These are phyloP conservation scores for Lepeophtheirus nordmannii DNA, from an alignment of 2,888 invertebrate species.

Conservation along the genomic window DNA sequence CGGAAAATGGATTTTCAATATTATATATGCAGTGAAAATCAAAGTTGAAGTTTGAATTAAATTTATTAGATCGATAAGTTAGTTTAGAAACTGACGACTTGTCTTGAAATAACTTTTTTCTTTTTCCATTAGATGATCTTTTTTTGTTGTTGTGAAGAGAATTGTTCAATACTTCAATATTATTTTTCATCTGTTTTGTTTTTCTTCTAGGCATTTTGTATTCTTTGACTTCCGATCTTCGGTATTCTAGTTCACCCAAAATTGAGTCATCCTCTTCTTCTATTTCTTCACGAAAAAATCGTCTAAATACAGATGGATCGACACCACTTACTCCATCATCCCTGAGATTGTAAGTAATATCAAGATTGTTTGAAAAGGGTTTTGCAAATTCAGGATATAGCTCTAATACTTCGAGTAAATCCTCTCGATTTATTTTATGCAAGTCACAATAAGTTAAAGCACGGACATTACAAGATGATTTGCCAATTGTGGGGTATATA, in stretches of 20 bases:
- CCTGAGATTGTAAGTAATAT: constrained; percentile 87
- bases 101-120: too few relatives aligned
- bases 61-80: too few relatives aligned
- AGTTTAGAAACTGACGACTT: too few relatives aligned
- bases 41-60: too few relatives aligned
- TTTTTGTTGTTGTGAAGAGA: too few relatives aligned
- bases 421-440: constrained; percentile 90
- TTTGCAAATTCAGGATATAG: constrained; percentile 93
- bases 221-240: constrained; percentile 17
- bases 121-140: too few relatives aligned
- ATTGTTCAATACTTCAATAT: constrained; percentile 31
- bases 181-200: constrained; percentile 28
- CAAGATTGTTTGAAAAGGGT: constrained; percentile 79
- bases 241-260: background rate
- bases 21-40: too few relatives aligned
- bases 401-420: constrained; percentile 84
- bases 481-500: constrained; percentile 75
- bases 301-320: constrained; percentile 34
- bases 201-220: constrained; percentile 24
- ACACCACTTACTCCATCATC: constrained; percentile 58
- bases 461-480: constrained; percentile 88
- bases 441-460: constrained; percentile 97
- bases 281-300: constrained; percentile 4
- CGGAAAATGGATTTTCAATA: too few relatives aligned
- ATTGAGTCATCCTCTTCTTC: constrained; percentile 15